Percentiles rank a stretch among this genome's conserved stretches.
Conservation (phyloP, 2,113 vertebrate genomes). For the Apistogramma diplotaenia region DNA sequence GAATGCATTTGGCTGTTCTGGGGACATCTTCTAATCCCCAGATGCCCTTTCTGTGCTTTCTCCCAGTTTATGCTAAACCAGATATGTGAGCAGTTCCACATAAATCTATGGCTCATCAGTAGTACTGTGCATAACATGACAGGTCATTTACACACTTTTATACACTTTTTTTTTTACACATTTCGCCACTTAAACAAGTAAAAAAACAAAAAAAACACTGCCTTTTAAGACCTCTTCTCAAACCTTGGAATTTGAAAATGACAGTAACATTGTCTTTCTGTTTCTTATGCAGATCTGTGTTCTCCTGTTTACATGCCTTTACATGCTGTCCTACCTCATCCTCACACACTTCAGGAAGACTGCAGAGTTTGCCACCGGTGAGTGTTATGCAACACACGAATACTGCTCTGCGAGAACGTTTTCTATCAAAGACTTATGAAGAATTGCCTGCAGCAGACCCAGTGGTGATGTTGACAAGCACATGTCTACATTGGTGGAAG, state of each 20-base stretch:
- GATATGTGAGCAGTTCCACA: neutral
- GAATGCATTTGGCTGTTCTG: neutral
- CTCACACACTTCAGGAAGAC: slow-evolving; percentile 93
- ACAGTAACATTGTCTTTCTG: neutral
- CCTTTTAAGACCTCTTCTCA: neutral
- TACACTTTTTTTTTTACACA: neutral
- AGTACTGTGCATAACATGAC: neutral
- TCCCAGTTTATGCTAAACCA: neutral
- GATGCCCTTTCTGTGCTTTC: neutral
- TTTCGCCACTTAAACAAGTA: neutral
- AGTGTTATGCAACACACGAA: slow-evolving; percentile 11
- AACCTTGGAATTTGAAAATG: neutral
- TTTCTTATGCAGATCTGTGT: slow-evolving; percentile 84
- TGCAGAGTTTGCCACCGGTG: slow-evolving; percentile 90
- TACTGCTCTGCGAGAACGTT: neutral
- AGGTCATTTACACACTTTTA: neutral
- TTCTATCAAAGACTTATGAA: neutral
- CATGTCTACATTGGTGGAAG: slow-evolving; percentile 5
- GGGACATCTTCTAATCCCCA: neutral
- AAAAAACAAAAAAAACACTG: too few species aligned
- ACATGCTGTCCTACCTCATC: slow-evolving; percentile 91
- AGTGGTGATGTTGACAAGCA: slow-evolving; percentile 11
- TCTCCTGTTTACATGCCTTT: slow-evolving; percentile 89
- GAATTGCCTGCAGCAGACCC: slow-evolving; percentile 18
- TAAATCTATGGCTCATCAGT: neutral